Evolutionary conservation across 2,113 vertebrate species (phyloP).

Genomic region (Empidonax alnorum): DNA sequence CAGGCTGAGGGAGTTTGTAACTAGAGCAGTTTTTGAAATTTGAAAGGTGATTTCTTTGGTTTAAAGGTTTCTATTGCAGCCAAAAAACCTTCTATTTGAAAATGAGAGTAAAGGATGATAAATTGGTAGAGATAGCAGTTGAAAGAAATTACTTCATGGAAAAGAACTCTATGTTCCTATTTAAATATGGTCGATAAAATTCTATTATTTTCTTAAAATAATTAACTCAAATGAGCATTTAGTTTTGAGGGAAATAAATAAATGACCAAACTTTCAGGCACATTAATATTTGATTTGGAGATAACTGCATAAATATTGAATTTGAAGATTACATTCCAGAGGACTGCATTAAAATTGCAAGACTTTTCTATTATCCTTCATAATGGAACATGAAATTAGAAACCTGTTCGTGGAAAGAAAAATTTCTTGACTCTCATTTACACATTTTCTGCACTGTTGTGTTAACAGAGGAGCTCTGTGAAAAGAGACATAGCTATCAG

Average conservation of each 20-base stretch:
- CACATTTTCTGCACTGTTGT: neutral
- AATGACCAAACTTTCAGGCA: conserved; percentile 56
- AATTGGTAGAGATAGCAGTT: neutral
- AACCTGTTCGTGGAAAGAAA: conserved; percentile 50
- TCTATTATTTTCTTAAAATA: conserved; percentile 60
- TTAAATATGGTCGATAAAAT: neutral
- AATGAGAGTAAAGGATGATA: neutral
- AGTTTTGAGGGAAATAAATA: conserved; percentile 70
- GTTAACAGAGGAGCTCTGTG: neutral
- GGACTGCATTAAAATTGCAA: conserved; percentile 78
- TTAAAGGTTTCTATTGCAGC: neutral
- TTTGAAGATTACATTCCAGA: conserved; percentile 72
- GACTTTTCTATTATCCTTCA: conserved; percentile 64
- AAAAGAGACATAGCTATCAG: neutral
- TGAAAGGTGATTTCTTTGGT: neutral
- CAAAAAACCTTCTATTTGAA: neutral
- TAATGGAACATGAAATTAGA: conserved; percentile 76
- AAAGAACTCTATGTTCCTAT: neutral
- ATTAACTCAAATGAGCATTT: conserved; percentile 59
- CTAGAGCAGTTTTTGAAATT: neutral
- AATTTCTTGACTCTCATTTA: neutral
- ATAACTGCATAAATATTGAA: conserved; percentile 78
- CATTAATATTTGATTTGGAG: conserved; percentile 79
- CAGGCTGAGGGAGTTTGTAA: neutral
- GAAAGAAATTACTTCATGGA: neutral